These are phyloP conservation scores for Pachypsylla venusta DNA, from an alignment of 1,140 invertebrate species.

Conservation along the genomic window DNA sequence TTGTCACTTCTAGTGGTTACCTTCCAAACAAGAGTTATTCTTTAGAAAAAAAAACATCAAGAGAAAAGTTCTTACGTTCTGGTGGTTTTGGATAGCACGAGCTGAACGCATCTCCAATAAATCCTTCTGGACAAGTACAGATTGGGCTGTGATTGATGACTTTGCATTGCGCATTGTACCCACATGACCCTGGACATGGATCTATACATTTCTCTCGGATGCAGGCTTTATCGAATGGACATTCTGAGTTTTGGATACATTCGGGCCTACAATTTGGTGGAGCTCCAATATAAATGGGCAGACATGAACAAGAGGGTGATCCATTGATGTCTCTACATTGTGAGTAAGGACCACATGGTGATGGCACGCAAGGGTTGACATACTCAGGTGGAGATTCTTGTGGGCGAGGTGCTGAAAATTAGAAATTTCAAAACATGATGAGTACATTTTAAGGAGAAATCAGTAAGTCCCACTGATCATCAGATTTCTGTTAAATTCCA, in stretches of 20 bases:
- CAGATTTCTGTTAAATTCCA: too few relatives aligned
- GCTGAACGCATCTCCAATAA: conserved; percentile 50
- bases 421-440: conserved; percentile 29
- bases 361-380: conserved; percentile 45
- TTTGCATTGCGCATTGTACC: conserved; percentile 54
- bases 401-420: conserved; percentile 13
- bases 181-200: conserved; percentile 55
- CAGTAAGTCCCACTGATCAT: too few relatives aligned
- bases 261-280: conserved; percentile 59
- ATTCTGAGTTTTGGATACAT: conserved; percentile 53
- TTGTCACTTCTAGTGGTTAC: too few relatives aligned
- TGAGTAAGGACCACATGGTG: conserved; percentile 57
- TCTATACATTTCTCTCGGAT: conserved; percentile 51
- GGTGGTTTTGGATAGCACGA: conserved; percentile 35
- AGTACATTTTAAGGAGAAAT: conserved; percentile 37
- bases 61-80: not conserved
- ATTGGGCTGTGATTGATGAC: conserved; percentile 53
- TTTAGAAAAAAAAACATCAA: too few relatives aligned
- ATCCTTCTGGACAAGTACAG: conserved; percentile 52
- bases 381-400: conserved; percentile 27
- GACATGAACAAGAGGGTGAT: conserved; percentile 52
- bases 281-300: conserved; percentile 55
- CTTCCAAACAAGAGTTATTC: too few relatives aligned
- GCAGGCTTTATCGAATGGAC: conserved; percentile 50
- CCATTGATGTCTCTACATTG: conserved; percentile 48